Evolutionary conservation across 1,140 invertebrate species (phyloP).

Genomic region (Heliconius himera): DNA sequence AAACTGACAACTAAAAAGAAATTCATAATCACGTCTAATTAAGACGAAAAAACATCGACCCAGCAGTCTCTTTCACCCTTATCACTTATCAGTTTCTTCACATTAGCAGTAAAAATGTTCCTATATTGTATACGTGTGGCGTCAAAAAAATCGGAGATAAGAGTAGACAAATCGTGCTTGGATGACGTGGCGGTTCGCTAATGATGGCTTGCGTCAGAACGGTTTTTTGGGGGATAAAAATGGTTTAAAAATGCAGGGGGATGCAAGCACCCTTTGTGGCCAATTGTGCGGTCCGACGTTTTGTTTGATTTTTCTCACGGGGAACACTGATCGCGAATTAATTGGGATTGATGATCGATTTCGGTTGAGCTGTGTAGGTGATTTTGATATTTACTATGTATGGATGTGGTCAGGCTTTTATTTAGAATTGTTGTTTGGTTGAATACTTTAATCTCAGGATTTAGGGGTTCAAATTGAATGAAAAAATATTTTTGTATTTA

Average conservation of each 20-base stretch:
- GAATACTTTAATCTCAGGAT: too few species aligned
- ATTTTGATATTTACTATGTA: not conserved
- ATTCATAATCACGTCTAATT: constrained; percentile 19
- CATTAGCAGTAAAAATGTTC: constrained; percentile 71
- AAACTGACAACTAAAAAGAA: not conserved
- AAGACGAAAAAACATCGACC: constrained; percentile 49
- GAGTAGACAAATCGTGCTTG: constrained; percentile 74
- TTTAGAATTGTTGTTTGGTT: not conserved
- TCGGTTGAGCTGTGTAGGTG: not conserved
- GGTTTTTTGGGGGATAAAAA: constrained; percentile 50
- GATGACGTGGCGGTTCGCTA: constrained; percentile 69
- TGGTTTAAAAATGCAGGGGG: constrained; percentile 61
- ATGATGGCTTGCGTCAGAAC: constrained; percentile 69
- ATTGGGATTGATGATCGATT: constrained; percentile 75
- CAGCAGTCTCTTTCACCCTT: constrained; percentile 68
- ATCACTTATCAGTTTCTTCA: constrained; percentile 67
- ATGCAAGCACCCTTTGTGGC: constrained; percentile 60
- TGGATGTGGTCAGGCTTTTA: not conserved
- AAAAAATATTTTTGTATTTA: too few species aligned
- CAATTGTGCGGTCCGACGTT: constrained; percentile 58
- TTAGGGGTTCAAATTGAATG: too few species aligned
- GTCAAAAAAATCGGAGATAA: constrained; percentile 73
- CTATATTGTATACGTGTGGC: constrained; percentile 72
- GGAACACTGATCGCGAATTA: constrained; percentile 62
- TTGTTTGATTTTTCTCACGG: constrained; percentile 74